phyloP scores from a whole-genome alignment of 2,888 invertebrate species.

The Coleophora flavipennella region DNA sequence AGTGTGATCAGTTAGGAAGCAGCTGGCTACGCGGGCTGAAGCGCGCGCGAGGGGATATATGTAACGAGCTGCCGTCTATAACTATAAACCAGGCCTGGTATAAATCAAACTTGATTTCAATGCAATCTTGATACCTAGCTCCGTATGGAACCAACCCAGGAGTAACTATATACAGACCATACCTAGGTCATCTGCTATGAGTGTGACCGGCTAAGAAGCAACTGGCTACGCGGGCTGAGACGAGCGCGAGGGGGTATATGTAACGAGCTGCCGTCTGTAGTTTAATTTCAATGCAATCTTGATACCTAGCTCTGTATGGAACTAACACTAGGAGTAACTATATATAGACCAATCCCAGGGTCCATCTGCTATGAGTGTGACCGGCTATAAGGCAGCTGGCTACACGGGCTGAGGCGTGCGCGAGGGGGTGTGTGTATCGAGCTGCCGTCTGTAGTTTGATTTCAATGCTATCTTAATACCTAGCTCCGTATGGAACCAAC shows the following conservation, averaged over 20 bases:
- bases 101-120: not conserved
- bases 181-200: conserved; percentile 79
- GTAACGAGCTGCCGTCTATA: conserved; percentile 17
- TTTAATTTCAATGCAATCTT: not conserved
- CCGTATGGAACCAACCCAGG: too few relatives aligned
- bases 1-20: conserved; percentile 49
- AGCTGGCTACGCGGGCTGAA: too few relatives aligned
- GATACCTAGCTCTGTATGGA: not conserved
- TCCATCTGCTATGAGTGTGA: conserved; percentile 54
- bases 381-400: conserved; percentile 25
- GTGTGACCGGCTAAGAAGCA: conserved; percentile 75
- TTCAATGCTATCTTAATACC: not conserved
- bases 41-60: too few relatives aligned
- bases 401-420: too few relatives aligned
- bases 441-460: conserved; percentile 1
- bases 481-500: not conserved
- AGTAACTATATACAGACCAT: conserved; percentile 18
- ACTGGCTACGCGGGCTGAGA: too few relatives aligned
- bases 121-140: not conserved
- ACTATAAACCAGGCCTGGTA: too few relatives aligned
- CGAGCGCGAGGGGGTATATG: too few relatives aligned
- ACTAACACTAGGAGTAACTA: too few relatives aligned
- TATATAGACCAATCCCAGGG: conserved; percentile 49
- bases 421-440: too few relatives aligned
- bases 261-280: conserved; percentile 16